phyloP scores from a whole-genome alignment of 2,797 vertebrate species.

The Prionace glauca region DNA sequence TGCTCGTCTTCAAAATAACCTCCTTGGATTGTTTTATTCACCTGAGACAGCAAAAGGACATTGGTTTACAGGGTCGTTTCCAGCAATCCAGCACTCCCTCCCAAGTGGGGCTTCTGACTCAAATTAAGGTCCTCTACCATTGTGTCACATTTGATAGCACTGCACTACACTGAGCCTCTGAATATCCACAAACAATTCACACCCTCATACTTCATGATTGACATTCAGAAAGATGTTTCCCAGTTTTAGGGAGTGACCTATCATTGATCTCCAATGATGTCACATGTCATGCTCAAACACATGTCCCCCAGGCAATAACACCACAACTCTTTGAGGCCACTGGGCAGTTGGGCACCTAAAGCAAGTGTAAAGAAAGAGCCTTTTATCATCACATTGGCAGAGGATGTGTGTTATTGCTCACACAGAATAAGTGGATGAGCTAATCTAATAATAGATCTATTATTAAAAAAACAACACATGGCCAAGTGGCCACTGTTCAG shows the following conservation, averaged over 20 bases:
- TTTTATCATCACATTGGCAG: background rate
- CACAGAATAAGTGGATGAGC: background rate
- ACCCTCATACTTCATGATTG: background rate
- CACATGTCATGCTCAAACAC: background rate
- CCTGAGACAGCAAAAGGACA: background rate
- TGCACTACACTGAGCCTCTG: no score
- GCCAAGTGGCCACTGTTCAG: background rate
- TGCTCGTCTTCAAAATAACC: background rate
- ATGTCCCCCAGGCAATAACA: background rate
- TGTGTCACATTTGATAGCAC: background rate
- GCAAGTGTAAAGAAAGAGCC: background rate
- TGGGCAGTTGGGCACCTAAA: background rate
- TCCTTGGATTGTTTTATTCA: background rate
- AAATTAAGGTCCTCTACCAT: background rate
- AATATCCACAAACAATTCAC: background rate
- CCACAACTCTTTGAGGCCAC: background rate
- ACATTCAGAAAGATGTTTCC: background rate
- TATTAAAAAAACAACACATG: background rate
- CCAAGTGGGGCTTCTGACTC: background rate
- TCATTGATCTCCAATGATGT: background rate
- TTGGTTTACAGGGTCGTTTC: background rate
- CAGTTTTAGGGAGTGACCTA: background rate
- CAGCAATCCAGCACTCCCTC: no score
- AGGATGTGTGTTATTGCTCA: background rate
- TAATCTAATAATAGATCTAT: background rate